Evolutionary conservation across 2,113 vertebrate species (phyloP).

Genomic region (Zosterops pallidus): DNA sequence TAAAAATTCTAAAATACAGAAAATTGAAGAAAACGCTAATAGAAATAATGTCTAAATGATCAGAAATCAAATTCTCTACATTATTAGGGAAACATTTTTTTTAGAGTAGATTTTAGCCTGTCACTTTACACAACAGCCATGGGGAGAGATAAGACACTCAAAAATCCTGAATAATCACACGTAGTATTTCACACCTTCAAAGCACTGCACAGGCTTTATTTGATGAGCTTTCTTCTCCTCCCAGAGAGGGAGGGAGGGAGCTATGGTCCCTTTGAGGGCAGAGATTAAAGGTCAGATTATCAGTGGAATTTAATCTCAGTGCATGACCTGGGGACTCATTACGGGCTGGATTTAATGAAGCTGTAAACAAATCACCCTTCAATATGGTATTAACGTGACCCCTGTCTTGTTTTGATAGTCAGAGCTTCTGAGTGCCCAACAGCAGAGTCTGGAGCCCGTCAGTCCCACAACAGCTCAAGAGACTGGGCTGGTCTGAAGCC

Average conservation of each 20-base stretch:
- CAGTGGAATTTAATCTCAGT: neutral
- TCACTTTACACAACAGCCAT: neutral
- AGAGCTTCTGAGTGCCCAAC: neutral
- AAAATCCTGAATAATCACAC: neutral
- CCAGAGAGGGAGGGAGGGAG: neutral
- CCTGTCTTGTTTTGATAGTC: neutral
- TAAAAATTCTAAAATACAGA: neutral
- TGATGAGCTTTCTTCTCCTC: neutral
- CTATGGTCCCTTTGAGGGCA: neutral
- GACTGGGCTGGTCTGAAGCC: neutral
- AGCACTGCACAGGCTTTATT: neutral
- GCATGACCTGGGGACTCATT: neutral
- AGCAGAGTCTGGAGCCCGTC: neutral
- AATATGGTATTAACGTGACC: neutral
- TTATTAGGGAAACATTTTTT: neutral
- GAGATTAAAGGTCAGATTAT: neutral
- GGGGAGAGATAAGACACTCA: neutral
- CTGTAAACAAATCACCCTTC: neutral
- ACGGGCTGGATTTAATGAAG: neutral
- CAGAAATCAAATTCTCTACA: neutral
- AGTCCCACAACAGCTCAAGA: neutral
- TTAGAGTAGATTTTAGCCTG: neutral
- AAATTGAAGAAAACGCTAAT: neutral
- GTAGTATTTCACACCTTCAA: neutral
- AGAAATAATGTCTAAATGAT: neutral